These are phyloP conservation scores for Craterocephalus amniculus DNA, from an alignment of 2,797 vertebrate genomes.

Conservation along the genomic window DNA sequence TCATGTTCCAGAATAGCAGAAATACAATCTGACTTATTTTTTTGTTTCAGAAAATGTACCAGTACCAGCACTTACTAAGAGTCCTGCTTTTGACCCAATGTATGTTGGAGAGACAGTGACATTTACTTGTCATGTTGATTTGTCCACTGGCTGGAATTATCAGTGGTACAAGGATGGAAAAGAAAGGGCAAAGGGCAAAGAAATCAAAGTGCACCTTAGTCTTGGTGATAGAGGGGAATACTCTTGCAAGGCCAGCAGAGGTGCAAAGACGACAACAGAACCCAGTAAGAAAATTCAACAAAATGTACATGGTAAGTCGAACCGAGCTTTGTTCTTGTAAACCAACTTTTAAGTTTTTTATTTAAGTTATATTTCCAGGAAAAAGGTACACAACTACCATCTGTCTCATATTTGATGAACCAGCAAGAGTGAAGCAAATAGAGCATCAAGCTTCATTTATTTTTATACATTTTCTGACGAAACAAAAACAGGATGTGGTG, in stretches of 20 bases:
- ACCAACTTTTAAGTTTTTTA: too few relatives aligned
- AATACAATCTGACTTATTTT: background rate
- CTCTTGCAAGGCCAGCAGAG: constrained; percentile 48
- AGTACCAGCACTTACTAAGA: constrained; percentile 19
- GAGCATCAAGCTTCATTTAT: constrained; percentile 22
- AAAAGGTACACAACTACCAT: too few relatives aligned
- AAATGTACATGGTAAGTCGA: constrained; percentile 42
- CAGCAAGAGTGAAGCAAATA: background rate
- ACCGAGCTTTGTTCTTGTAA: too few relatives aligned
- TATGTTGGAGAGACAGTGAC: constrained; percentile 58
- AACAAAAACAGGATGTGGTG: constrained; percentile 72
- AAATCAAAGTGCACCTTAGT: background rate
- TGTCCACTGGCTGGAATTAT: constrained; percentile 60
- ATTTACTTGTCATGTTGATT: constrained; percentile 48
- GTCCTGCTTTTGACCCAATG: constrained; percentile 32
- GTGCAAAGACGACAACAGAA: constrained; percentile 7
- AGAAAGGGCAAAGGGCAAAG: accelerated
- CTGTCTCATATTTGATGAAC: background rate
- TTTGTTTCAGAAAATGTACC: constrained; percentile 49
- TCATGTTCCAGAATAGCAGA: too few relatives aligned
- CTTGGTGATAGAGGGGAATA: constrained; percentile 19
- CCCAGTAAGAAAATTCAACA: background rate
- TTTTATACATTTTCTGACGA: constrained; percentile 36
- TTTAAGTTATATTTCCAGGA: too few relatives aligned
- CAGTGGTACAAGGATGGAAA: constrained; percentile 46